Evolutionary conservation across 2,113 vertebrate species (phyloP), one percentile per base, ranked within the genome.

Genomic region (Campylomormyrus tamandua): DNA sequence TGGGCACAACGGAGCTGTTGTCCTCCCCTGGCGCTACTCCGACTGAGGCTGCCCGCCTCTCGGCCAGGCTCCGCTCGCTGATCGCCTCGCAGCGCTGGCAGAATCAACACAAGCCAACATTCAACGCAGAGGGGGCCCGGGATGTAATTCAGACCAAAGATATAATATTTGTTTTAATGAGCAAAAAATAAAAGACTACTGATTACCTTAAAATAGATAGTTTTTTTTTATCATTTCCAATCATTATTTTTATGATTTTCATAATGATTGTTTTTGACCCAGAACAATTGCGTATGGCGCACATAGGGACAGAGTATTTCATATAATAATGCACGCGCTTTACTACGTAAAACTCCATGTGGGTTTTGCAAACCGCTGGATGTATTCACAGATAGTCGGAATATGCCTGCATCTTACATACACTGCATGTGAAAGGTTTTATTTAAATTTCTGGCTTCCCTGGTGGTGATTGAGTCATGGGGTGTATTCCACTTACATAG

Each of bases 1-100:
- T 87, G 48, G 85, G 62, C 74, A 92, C 89, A 91, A 91, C 48
- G 42, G 89, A 50, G 83, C 89, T 48, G 89, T 93, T 93, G 91
- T 92, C 45, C 56, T 58, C 13, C 70, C 83, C 88, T 58, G 83
- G 42, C 83, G 21, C 53, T n/a, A 21, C 62, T 31, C 58, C 21
- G 66, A 50, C 83, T 86, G 86, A 86, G 87, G 46, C 27, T 83
- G 42, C 35, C 90, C 62, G 66, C 45, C 83, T 35, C 45, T 50
- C 62, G 24, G n/a, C 46, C n/a, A 39, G 19, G 56, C 87, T 39
- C 39, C 58, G 19, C 46, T 77, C 13, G 46, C 21, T 3, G 46
- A 39, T 39, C 46, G 56, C 89, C 5, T 42, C 74, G 74, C 31
- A 77, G 19, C 80, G 80, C 83, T 21, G 53, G 35, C 53, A 39